Evolutionary conservation across 2,113 vertebrate species (phyloP).

Genomic region (Emydura subglobosa): DNA sequence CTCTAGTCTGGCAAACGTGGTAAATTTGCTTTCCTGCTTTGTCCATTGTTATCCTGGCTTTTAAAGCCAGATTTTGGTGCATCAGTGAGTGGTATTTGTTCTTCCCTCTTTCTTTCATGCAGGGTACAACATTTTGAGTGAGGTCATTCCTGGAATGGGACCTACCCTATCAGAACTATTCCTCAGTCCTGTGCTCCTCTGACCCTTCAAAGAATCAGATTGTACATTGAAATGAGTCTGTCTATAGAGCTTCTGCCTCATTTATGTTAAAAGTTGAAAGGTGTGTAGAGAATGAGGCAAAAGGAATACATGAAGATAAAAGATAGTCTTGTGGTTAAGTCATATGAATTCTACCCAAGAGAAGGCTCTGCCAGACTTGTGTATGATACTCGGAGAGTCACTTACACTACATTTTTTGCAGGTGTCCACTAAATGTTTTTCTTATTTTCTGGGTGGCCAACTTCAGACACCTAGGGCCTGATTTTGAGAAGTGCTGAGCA

Average conservation of each 20-base stretch:
- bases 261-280: background rate
- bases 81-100: rapidly evolving
- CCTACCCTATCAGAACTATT: background rate
- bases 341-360: background rate
- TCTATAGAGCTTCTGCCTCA: background rate
- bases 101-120: background rate
- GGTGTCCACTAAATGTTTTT: background rate
- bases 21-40: background rate
- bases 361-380: background rate
- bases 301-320: background rate
- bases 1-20: background rate
- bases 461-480: rapidly evolving
- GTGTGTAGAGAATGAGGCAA: background rate
- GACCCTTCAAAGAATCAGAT: background rate
- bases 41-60: background rate
- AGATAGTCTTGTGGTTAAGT: background rate
- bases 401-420: background rate
- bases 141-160: background rate
- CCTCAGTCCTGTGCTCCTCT: background rate
- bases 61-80: background rate
- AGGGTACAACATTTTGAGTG: background rate
- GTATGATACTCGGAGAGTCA: background rate
- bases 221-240: background rate
- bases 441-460: background rate
- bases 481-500: background rate